Conservation (phyloP, 2,888 invertebrate genomes). For the Incurvaria masculella region DNA sequence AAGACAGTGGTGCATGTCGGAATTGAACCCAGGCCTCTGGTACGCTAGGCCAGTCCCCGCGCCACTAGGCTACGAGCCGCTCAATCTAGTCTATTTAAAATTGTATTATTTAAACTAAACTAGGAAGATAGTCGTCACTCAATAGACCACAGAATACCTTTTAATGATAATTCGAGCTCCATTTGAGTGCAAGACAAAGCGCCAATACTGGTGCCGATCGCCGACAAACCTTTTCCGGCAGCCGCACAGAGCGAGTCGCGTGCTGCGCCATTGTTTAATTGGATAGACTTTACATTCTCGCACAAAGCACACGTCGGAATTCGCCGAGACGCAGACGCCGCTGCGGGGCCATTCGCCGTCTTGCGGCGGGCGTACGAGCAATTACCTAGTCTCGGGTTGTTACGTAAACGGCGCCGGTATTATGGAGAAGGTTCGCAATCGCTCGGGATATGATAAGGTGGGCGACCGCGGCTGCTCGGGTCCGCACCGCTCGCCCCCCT, state of each 20-base stretch:
- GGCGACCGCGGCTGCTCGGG: conserved; percentile 6
- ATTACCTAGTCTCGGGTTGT: conserved; percentile 2
- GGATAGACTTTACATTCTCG: conserved; percentile 9
- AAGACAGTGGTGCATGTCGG: no score
- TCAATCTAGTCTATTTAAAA: no score
- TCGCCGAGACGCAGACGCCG: not conserved
- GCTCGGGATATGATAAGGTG: conserved; percentile 14
- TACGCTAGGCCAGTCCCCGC: no score
- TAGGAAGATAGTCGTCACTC: no score
- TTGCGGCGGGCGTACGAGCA: not conserved
- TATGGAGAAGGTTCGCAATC: conserved; percentile 4
- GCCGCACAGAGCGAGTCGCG: conserved; percentile 8
- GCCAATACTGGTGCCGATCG: not conserved
- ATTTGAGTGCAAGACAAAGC: not conserved
- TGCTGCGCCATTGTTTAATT: conserved; percentile 11
- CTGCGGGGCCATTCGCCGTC: not conserved
- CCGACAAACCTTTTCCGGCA: not conserved
- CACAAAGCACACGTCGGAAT: not conserved
- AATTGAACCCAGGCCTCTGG: no score
- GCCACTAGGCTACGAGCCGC: no score
- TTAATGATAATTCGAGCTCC: no score
- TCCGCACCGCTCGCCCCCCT: not conserved
- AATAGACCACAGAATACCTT: no score
- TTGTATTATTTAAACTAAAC: no score
- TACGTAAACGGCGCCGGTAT: conserved; percentile 1